Evolutionary conservation across 2,888 invertebrate species (phyloP).

Genomic region (Hemistola chrysoprasaria): DNA sequence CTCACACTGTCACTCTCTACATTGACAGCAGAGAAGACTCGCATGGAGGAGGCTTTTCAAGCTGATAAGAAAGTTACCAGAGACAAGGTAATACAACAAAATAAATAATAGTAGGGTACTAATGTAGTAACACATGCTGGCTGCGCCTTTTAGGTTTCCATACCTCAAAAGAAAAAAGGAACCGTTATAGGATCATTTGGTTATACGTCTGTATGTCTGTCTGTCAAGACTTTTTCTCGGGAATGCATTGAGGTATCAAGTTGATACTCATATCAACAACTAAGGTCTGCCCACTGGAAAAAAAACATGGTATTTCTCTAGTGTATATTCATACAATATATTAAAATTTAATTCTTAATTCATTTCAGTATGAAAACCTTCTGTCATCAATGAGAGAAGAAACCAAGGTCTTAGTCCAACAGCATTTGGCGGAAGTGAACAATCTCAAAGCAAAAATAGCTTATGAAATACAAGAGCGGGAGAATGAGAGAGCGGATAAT

Average conservation of each 20-base stretch:
- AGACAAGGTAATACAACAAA: constrained; percentile 83
- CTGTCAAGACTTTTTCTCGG: too few relatives aligned
- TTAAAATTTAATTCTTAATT: neutral
- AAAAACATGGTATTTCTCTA: too few relatives aligned
- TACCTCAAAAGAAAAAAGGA: too few relatives aligned
- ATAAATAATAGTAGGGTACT: too few relatives aligned
- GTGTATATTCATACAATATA: too few relatives aligned
- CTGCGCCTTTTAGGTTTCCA: too few relatives aligned
- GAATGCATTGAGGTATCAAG: too few relatives aligned
- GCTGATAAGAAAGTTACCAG: constrained; percentile 85
- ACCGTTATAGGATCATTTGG: too few relatives aligned
- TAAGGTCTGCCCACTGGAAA: too few relatives aligned
- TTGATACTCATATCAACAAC: too few relatives aligned
- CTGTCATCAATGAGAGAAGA: constrained; percentile 83
- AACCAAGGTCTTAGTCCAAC: constrained; percentile 79
- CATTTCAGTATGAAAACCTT: constrained; percentile 81
- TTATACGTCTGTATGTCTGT: too few relatives aligned
- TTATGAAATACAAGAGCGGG: constrained; percentile 90
- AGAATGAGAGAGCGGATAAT: constrained; percentile 90
- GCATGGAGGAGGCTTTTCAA: constrained; percentile 92
- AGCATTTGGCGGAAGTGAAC: constrained; percentile 83
- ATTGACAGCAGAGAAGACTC: constrained; percentile 90
- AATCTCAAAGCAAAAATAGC: constrained; percentile 88
- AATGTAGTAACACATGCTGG: too few relatives aligned
- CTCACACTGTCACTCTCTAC: constrained; percentile 88